These are phyloP conservation scores for Panzeria rudis DNA, from an alignment of 2,888 invertebrate species.

Conservation along the genomic window DNA sequence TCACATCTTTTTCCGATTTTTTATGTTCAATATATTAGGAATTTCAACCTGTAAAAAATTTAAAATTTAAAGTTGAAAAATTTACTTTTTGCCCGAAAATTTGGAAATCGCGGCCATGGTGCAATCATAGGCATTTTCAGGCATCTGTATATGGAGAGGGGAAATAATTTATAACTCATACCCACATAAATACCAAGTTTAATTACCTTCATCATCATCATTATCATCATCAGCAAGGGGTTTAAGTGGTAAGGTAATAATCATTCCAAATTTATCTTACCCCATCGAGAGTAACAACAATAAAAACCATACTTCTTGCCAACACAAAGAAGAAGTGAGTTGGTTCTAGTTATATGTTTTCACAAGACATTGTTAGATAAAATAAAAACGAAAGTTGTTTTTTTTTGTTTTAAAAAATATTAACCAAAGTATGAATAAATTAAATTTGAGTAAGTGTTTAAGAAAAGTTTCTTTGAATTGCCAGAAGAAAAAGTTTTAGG, in stretches of 20 bases:
- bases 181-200: constrained; percentile 20
- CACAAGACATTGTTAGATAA: not conserved
- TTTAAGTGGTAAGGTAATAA: constrained; percentile 12
- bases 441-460: not conserved
- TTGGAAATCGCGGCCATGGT: too few species aligned
- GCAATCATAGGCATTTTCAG: too few species aligned
- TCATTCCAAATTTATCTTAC: constrained; percentile 1
- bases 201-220: constrained; percentile 31
- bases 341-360: constrained; percentile 11
- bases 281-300: too few species aligned
- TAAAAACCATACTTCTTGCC: not conserved
- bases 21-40: too few species aligned
- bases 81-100: too few species aligned
- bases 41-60: too few species aligned
- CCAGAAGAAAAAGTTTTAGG: not conserved
- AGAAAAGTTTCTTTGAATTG: constrained; percentile 16
- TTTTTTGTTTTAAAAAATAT: not conserved
- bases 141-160: not conserved
- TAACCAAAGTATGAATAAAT: not conserved
- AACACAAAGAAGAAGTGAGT: not conserved
- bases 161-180: not conserved
- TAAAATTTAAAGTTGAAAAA: too few species aligned
- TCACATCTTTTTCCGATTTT: too few species aligned
- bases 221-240: constrained; percentile 12
- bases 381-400: not conserved